Evolutionary conservation across 1,140 invertebrate species (phyloP), one percentile per base, ranked within the genome.

Genomic region (Heliconius hewitsoni): DNA sequence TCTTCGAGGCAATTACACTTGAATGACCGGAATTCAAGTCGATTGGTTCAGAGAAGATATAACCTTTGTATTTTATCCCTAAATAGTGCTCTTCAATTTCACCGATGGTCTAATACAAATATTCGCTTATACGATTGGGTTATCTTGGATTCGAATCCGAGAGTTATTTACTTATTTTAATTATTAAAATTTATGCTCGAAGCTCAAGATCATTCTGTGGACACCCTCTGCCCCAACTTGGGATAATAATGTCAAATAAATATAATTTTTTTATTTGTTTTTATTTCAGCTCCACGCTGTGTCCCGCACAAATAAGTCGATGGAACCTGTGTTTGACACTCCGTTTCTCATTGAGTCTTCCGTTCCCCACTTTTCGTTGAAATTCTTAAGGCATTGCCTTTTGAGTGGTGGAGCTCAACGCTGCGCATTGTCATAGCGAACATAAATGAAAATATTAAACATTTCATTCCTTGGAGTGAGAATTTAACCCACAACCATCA

Each of bases 11-110:
- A 8, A 66, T 66, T 30, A 66, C 23, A 30, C 60, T 30, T 13
- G 60, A 66, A 66, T 66, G 60, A 66, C 60, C 60, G 60, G 60
- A 66, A 66, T 66, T 66, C 60, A 66, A n/a, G 60, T 66, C 60
- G 60, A 66, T 66, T 66, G 60, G 18, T 66, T 66, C 60, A 66
- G 60, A 27, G 11, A 66, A 66, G 60, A 66, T 30, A 66, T 66
- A 66, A 66, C 60, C 60, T 66, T 66, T 66, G 2, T 30, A 66
- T 23, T 66, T 66, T 66, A n/a, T 30, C 60, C 23, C 60, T 11
- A 13, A 66, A 66, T 30, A 16, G 60, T 30, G 13, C 60, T 66
- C 55, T 57, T n/a, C 19, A 57, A 57, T 57, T n/a, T 3, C n/a
- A 23, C n/a, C 19, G 52, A 19, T 23, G 18, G 18, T 19, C 52